Evolutionary conservation across 2,113 vertebrate genomes (phyloP), one percentile per base, ranked within the genome.

Genomic region (Ursus arctos): DNA sequence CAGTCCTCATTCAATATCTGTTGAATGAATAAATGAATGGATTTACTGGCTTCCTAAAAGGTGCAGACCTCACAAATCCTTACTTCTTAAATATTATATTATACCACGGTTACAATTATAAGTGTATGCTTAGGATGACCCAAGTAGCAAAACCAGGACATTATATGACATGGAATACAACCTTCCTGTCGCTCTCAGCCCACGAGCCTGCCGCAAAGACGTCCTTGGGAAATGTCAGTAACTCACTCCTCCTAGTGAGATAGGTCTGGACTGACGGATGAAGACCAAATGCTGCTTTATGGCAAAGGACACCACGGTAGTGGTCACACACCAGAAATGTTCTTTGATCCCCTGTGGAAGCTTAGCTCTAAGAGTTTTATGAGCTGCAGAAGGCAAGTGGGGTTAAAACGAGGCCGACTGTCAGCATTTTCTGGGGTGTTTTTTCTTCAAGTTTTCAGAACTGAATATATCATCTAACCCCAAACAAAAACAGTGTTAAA

Each of bases 51-150:
- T 79, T 96, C 87, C 67, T 84, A 95, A 84, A 83, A 82, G 33
- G 19, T 82, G 77, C 49, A 97, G 69, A 97, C 31, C 43, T 79
- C 76, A n/a, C 74, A 94, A 10, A 71, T 94, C 79, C 55, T 84
- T 65, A 53, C 16, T 86, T 94, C 49, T 81, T 84, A 94, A 88
- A 87, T 74, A 79, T 89, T 33, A 28, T 26, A 93, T 80, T 14
- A 36, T 15, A 22, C n/a, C 57, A 71, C 15, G 53, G 26, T n/a
- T 28, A 43, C 3, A 77, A 69, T 69, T n/a, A 10, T 33, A 69
- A 69, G 10, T 71, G 53, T 47, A 74, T 19, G 49, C 55, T 79
- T 15, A 55, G 81, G 24, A 63, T 8, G 33, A 80, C 9, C 47
- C 61, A 49, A 6, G 28, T 0, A 31, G 74, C 69, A 83, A 84